These are phyloP conservation scores for Drepanosiphum platanoidis DNA, from an alignment of 2,888 invertebrate genomes.

Conservation along the genomic window DNA sequence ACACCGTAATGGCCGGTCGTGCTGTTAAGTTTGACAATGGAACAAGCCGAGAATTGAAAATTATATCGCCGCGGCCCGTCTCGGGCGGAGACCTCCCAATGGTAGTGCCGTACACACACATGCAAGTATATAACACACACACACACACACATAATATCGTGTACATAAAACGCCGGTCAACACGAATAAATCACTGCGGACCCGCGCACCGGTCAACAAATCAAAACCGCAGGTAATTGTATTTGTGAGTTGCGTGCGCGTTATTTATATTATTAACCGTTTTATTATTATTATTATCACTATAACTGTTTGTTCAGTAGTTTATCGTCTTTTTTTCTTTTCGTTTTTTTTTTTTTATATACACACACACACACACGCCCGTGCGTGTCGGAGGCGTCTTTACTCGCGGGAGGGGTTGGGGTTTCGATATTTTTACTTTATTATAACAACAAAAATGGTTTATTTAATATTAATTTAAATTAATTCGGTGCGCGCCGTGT, in stretches of 20 bases:
- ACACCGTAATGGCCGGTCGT: slow-evolving; percentile 36
- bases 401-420: no score
- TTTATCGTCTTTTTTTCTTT: slow-evolving; percentile 36
- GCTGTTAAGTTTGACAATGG: slow-evolving; percentile 43
- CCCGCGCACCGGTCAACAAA: slow-evolving; percentile 39
- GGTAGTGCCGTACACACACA: slow-evolving; percentile 26
- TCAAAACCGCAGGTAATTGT: slow-evolving; percentile 56
- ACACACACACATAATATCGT: not conserved
- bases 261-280: slow-evolving; percentile 20
- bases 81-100: slow-evolving; percentile 46
- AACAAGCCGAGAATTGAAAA: slow-evolving; percentile 52
- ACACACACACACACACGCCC: no score
- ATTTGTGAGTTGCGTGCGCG: slow-evolving; percentile 13
- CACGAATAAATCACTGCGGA: slow-evolving; percentile 43
- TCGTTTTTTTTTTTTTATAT: no score
- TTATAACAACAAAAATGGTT: slow-evolving; percentile 24
- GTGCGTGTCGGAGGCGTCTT: not conserved
- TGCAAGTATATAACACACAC: not conserved
- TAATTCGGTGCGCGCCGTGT: not conserved
- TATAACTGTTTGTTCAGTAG: slow-evolving; percentile 44
- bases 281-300: slow-evolving; percentile 22
- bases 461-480: slow-evolving; percentile 31
- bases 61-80: slow-evolving; percentile 35
- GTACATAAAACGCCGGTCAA: slow-evolving; percentile 30
- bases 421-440: not conserved